phyloP scores from a whole-genome alignment of 2,797 vertebrate species.

The Hydrolagus colliei region DNA sequence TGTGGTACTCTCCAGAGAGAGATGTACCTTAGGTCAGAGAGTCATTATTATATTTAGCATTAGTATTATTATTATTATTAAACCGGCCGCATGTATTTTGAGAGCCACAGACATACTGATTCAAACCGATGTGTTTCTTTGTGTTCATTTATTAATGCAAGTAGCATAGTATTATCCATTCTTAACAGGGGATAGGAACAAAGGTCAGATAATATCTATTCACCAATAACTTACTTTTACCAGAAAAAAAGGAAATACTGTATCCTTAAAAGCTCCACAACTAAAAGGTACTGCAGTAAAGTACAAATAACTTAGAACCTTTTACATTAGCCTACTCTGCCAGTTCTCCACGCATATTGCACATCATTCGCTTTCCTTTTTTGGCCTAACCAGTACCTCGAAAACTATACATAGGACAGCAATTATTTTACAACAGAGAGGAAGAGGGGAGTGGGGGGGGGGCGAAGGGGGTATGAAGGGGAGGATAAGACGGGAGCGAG shows the following conservation, averaged over 20 bases:
- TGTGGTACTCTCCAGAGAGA: too few species aligned
- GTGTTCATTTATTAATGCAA: slow-evolving; percentile 31
- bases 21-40: too few species aligned
- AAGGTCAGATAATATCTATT: slow-evolving; percentile 26
- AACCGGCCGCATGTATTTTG: too few species aligned
- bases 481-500: too few species aligned
- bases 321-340: slow-evolving; percentile 13
- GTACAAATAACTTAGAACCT: slow-evolving; percentile 32
- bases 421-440: slow-evolving; percentile 21
- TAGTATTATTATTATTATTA: too few species aligned
- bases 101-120: not conserved
- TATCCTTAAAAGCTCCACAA: slow-evolving; percentile 30
- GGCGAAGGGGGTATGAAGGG: too few species aligned
- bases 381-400: slow-evolving; percentile 30
- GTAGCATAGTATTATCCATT: slow-evolving; percentile 30
- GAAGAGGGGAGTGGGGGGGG: too few species aligned
- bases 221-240: slow-evolving; percentile 32
- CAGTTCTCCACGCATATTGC: slow-evolving; percentile 29
- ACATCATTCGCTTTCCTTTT: not conserved
- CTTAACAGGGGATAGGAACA: slow-evolving; percentile 30
- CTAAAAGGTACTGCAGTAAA: slow-evolving; percentile 27
- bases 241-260: slow-evolving; percentile 32
- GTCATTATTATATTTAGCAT: too few species aligned
- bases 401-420: slow-evolving; percentile 7
- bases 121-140: slow-evolving; percentile 10